Conservation (phyloP, 2,888 invertebrate species). For the Pherbina coryleti region DNA sequence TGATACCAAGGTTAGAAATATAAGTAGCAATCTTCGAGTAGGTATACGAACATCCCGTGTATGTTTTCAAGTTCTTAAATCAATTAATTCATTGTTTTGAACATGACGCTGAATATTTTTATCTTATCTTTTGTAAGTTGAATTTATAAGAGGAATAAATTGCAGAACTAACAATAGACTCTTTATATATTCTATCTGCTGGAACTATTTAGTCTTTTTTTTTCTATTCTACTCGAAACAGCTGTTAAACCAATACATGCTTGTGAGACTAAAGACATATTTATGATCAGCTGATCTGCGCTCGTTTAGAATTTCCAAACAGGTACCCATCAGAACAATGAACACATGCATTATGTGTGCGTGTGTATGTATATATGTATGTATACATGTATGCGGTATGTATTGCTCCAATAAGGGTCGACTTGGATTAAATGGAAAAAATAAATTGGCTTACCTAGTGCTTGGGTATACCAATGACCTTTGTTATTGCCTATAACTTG, state of each 20-base stretch:
- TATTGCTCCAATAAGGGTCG: slow-evolving; percentile 3
- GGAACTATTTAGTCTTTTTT: too few relatives aligned
- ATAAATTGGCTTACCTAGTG: not conserved
- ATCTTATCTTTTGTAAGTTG: not conserved
- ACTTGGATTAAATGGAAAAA: not conserved
- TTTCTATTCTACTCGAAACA: not conserved
- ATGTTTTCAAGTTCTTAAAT: too few relatives aligned
- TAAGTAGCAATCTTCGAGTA: too few relatives aligned
- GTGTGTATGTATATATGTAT: slow-evolving; percentile 15
- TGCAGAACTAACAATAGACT: not conserved
- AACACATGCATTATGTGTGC: not conserved
- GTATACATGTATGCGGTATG: slow-evolving; percentile 10
- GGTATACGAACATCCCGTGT: too few relatives aligned
- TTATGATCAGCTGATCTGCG: slow-evolving; percentile 26
- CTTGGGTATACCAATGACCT: not conserved
- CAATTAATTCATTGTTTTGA: too few relatives aligned
- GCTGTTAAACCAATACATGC: not conserved
- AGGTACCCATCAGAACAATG: slow-evolving; percentile 2
- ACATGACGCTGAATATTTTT: not conserved
- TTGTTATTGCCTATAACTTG: not conserved
- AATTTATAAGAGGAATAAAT: not conserved
- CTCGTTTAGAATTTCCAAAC: not conserved
- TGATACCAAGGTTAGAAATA: too few relatives aligned
- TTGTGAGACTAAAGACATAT: not conserved
- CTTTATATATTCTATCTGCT: too few relatives aligned